Base-by-base conservation (phyloP, 1,140 invertebrate genomes). In the Stegodyphus dumicola region DNA sequence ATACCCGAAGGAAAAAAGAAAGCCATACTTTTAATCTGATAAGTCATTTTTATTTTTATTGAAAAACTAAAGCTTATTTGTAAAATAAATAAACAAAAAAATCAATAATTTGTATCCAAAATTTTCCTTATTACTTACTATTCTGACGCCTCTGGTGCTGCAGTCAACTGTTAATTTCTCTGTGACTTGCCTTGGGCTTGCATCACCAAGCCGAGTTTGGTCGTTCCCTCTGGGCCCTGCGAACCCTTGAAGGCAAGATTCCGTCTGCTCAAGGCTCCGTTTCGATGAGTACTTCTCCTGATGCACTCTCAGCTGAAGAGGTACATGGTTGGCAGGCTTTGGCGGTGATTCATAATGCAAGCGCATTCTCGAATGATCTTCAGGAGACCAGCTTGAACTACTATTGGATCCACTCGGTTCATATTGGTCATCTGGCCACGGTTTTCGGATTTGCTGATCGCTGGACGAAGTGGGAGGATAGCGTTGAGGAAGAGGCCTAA, bases 321-420 rank as follows among this genome's bases (percentile, higher is more conserved):
- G 81, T 4, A 84, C 81, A 6, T 70, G 73, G 60, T 84, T 84
- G 11, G 81, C 81, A 10, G 81, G 81, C n/a, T 84, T 84, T 6
- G 81, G 81, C 5, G 81, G 73, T 15, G 81, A 75, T 7, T 84
- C 81, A 48, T 84, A 84, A 11, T 67, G 71, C 73, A 67, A 65
- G 6, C 71, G 71, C 17, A 69, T 10, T 48, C 33, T 0, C 54
- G 13, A 0, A n/a, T 33, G 6, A 49, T 33, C 18, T 18, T 7
- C 64, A 7, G 66, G 67, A 6, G 7, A 13, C 51, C 13, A 49
- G 33, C 33, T 33, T 33, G 33, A 33, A 33, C 33, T 33, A 33
- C 33, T 33, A 33, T 33, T 33, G 3, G 33, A n/a, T 15, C 66
- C 54, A 6, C 49, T 65, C 6, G 56, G 56, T 10, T 49, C 56